Percentiles rank a stretch among this genome's conserved stretches.
phyloP scores from a whole-genome alignment of 1,140 invertebrate genomes.

The Caenorhabditis latens region DNA sequence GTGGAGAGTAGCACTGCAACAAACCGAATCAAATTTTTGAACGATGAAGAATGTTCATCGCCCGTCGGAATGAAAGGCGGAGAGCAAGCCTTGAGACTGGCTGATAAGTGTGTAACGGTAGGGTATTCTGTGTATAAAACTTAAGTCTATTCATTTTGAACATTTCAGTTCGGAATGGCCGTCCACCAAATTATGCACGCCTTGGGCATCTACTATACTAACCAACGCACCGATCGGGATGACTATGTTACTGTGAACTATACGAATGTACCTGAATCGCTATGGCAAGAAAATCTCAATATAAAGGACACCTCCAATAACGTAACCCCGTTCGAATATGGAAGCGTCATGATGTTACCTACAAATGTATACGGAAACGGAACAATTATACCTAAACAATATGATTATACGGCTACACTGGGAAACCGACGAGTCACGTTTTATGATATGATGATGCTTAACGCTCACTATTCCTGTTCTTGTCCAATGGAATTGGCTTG shows the following conservation, averaged over 20 bases:
- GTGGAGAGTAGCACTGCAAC: background rate
- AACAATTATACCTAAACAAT: background rate
- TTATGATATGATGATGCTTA: constrained; percentile 4
- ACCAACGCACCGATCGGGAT: background rate
- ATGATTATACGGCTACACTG: background rate
- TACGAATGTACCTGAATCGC: background rate
- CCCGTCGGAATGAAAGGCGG: background rate
- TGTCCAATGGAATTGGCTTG: background rate
- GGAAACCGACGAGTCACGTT: constrained; percentile 1
- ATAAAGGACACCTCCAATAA: background rate
- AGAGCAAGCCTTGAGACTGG: background rate
- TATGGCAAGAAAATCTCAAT: background rate
- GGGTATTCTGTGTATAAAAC: no score
- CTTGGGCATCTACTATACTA: background rate
- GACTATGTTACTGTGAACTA: background rate
- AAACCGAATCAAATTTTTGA: background rate
- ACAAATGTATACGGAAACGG: background rate
- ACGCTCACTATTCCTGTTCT: background rate
- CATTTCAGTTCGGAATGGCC: constrained; percentile 12
- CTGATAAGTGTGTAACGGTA: no score
- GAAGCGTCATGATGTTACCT: background rate
- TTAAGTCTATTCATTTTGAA: no score
- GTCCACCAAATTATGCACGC: constrained; percentile 38
- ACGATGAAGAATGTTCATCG: background rate
- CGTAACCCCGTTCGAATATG: background rate